Evolutionary conservation across 1,140 invertebrate species (phyloP), one percentile per base, ranked within the genome.

Genomic region (Zaprionus taronus): DNA sequence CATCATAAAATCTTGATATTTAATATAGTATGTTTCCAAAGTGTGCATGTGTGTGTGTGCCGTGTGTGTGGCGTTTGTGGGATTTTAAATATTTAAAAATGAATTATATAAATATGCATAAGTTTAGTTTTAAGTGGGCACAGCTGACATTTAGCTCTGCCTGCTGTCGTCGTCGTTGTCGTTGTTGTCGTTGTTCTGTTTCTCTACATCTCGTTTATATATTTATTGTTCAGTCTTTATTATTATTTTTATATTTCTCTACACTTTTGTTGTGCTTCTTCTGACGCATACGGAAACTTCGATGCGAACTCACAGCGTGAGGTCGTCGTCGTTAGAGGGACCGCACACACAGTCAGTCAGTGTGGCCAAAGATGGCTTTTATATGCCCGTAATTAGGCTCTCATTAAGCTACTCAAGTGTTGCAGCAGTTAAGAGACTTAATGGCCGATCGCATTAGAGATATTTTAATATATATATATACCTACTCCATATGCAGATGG

Each of bases 81-180:
- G 80, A 77, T 70, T 83, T 83, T 70, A 83, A 87, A 86, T 86
- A 87, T 86, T 86, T 77, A 60, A 69, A 87, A 87, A 87, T 89
- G 81, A 89, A 89, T 89, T 84, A 89, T 89, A 89, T 89, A 81
- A 89, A 89, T 89, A 81, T 84, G 83, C 74, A 87, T 83, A 83
- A 75, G 83, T 87, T 89, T 70, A 70, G 72, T 80, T 87, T 83
- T 87, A 87, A 87, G 80, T 89, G 85, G 77, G 71, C 84, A 81
- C 74, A 65, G 70, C 75, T 89, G 84, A 81, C 84, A 89, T 87
- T 87, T 89, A 81, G 75, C 62, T 63, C 62, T 66, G 78, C 49
- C 41, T 63, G 53, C 31, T 62, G 53, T 72, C 56, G 66, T 68
- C 66, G 41, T 49, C 38, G 22, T 34, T 56, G 41, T 49, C 38